phyloP scores from a whole-genome alignment of 1,140 invertebrate genomes.

The Drosophila baimaii region DNA sequence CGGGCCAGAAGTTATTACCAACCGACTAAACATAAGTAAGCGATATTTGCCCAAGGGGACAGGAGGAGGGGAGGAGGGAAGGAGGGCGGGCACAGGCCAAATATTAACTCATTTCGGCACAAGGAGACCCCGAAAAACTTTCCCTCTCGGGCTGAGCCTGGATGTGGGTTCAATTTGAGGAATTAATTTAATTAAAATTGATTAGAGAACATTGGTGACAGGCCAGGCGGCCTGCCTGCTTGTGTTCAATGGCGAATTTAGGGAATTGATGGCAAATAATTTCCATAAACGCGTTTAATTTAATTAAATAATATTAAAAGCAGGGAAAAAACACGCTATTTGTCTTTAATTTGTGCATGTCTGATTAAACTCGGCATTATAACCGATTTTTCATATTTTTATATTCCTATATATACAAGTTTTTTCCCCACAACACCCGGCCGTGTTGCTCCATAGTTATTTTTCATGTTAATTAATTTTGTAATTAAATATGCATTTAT shows the following conservation, averaged over 20 bases:
- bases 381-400: constrained; percentile 33
- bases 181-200: constrained; percentile 81
- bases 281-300: constrained; percentile 39
- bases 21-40: constrained; percentile 78
- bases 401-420: constrained; percentile 12
- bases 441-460: constrained; percentile 52
- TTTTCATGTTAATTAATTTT: constrained; percentile 81
- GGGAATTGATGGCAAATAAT: constrained; percentile 17
- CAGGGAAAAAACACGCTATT: constrained; percentile 23
- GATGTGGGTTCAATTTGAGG: constrained; percentile 37
- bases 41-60: constrained; percentile 70
- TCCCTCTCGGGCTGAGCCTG: constrained; percentile 30
- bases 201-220: constrained; percentile 63
- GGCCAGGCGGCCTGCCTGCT: background rate
- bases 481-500: constrained; percentile 80
- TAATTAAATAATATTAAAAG: constrained; percentile 37
- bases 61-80: constrained; percentile 29
- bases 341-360: constrained; percentile 56
- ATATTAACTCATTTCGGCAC: constrained; percentile 80
- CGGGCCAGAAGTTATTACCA: constrained; percentile 65
- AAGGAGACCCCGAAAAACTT: constrained; percentile 61
- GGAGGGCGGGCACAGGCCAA: constrained; percentile 53
- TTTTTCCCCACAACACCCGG: constrained; percentile 21
- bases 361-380: constrained; percentile 35
- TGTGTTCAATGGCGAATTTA: constrained; percentile 4